Evolutionary conservation across 2,113 vertebrate species (phyloP), one percentile per base, ranked within the genome.

Genomic region (Pollimyrus isidori): DNA sequence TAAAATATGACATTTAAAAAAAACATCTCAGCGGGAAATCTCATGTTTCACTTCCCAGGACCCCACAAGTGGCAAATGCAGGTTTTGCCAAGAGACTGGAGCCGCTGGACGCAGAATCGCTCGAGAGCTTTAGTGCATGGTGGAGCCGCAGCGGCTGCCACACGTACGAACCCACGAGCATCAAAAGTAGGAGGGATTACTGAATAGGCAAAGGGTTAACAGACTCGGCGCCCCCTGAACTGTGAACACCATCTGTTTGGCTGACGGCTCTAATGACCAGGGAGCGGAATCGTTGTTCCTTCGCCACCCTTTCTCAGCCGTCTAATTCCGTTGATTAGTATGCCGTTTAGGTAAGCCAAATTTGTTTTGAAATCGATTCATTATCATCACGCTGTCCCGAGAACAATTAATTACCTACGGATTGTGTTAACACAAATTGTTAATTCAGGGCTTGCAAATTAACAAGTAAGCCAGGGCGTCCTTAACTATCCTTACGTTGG

Each of bases 331-430:
- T 35, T 35, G n/a, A 86, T 86, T 86, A 86, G 48, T 35, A 86
- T 53, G 48, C 49, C 11, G 50, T 1, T 52, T 45, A 50, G 49
- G 26, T 30, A 50, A 84, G 19, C 17, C 39, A 52, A 26, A 86
- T 52, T 52, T 30, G n/a, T 86, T 35, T 53, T 26, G 85, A 53
- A 86, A 86, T 86, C 50, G 49, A 50, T 86, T 86, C 84, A 86
- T 86, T 86, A 86, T 49, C 50, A 86, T 86, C 30, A 35, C 11
- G 13, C 7, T 86, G 84, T 3, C 84, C 46, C 48, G 48, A 86
- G 49, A 86, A 53, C 85, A 56, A 52, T 52, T 86, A 52, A 86
- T 86, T 86, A 53, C 85, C 30, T 86, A 50, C n/a, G 10, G 23
- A 53, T 21, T 35, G 13, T 86, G 9, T 86, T 53, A 86, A 86